Conservation (phyloP, 2,888 invertebrate genomes). For the Sepiola atlantica region DNA sequence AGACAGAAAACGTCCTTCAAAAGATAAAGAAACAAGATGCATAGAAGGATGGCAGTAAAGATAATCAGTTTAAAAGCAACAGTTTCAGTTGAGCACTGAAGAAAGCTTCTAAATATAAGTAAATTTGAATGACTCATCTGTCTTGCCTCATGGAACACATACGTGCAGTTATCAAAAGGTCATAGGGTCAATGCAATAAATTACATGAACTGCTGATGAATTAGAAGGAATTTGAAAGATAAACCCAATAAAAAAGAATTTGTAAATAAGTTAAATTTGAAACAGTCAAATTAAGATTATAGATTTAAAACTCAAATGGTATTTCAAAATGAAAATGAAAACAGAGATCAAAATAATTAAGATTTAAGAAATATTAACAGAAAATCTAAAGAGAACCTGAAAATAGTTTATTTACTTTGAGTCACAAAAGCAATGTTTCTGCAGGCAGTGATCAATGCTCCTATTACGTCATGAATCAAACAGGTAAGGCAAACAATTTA, state of each 20-base stretch:
- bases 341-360: neutral
- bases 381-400: constrained; percentile 48
- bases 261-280: neutral
- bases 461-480: neutral
- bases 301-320: neutral
- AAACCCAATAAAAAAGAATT: neutral
- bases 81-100: neutral
- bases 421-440: neutral
- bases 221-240: constrained; percentile 32
- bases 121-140: neutral
- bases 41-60: neutral
- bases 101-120: neutral
- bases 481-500: neutral
- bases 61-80: neutral
- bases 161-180: neutral
- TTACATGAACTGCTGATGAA: constrained; percentile 9
- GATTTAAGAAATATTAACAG: neutral
- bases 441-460: neutral
- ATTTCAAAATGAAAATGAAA: constrained; percentile 1
- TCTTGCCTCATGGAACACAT: constrained; percentile 32
- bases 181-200: neutral
- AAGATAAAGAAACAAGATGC: neutral
- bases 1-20: neutral
- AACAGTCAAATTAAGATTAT: neutral
- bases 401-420: constrained; percentile 39